A percentile compares a stretch with the other conserved stretches of the same genome.
These are phyloP conservation scores for Dromas ardeola DNA, from an alignment of 2,113 vertebrate species.

Conservation along the genomic window DNA sequence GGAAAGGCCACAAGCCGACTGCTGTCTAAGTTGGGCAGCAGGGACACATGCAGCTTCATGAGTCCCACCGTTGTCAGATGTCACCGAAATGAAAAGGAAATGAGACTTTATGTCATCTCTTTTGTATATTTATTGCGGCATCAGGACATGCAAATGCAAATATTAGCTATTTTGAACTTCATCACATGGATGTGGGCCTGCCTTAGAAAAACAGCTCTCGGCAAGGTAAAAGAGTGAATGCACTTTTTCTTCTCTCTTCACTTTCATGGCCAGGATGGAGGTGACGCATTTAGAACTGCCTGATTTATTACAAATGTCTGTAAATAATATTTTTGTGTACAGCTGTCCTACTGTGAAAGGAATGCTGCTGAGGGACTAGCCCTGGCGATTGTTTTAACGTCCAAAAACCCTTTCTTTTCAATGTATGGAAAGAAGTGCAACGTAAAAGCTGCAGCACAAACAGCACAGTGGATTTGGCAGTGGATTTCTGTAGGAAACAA, in stretches of 20 bases:
- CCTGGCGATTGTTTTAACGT: not conserved
- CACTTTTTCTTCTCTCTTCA: constrained; percentile 31
- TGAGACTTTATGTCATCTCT: not conserved
- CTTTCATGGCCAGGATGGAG: constrained; percentile 43
- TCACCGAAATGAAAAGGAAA: not conserved
- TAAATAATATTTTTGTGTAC: constrained; percentile 69
- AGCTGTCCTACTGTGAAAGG: constrained; percentile 45
- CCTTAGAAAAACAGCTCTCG: constrained; percentile 42
- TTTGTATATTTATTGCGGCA: constrained; percentile 40
- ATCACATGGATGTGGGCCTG: constrained; percentile 19
- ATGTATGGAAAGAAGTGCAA: not conserved
- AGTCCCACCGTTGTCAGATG: not conserved
- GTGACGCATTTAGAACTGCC: constrained; percentile 38
- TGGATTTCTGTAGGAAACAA: not conserved
- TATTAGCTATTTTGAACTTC: constrained; percentile 65
- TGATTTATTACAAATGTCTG: constrained; percentile 69
- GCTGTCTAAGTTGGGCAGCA: not conserved
- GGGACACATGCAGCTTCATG: not conserved
- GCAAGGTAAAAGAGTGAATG: constrained; percentile 44
- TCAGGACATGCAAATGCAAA: constrained; percentile 59
- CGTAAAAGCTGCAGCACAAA: not conserved
- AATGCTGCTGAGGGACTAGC: not conserved
- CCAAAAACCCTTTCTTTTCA: not conserved
- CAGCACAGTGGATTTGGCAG: not conserved
- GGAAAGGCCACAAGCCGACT: not conserved